Percentiles rank a stretch among this genome's conserved stretches.
Conservation (phyloP, 2,113 vertebrate species). For the Oenanthe oenanthe region DNA sequence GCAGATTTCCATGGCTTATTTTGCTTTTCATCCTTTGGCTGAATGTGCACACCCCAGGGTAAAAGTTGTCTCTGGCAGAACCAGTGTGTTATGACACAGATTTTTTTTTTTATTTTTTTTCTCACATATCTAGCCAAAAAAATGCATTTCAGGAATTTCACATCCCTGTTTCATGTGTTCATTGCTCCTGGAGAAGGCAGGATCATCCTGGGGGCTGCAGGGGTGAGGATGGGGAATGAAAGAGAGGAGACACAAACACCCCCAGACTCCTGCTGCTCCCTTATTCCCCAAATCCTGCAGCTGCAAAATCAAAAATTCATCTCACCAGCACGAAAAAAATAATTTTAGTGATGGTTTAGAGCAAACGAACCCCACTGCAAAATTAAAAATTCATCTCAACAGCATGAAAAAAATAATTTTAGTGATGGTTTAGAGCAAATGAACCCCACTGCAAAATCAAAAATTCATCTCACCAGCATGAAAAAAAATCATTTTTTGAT, state of each 20-base stretch:
- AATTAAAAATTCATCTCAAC: no score
- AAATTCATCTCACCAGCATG: background rate
- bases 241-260: accelerated
- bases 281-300: no score
- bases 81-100: background rate
- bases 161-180: background rate
- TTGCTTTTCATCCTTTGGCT: constrained; percentile 4
- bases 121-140: background rate
- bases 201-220: accelerated
- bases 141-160: background rate
- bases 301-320: background rate
- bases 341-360: background rate
- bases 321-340: accelerated
- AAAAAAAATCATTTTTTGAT: no score
- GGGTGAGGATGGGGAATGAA: background rate
- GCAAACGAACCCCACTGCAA: no score
- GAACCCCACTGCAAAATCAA: no score
- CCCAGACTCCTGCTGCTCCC: accelerated
- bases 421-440: no score
- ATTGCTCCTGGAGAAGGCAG: background rate
- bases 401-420: no score
- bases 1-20: background rate
- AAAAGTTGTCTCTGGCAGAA: no score
- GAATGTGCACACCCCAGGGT: background rate
- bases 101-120: background rate